A percentile compares a stretch with the other conserved stretches of the same genome.
These are phyloP conservation scores for Heptranchias perlo DNA, from an alignment of 2,113 vertebrate genomes.

Conservation along the genomic window DNA sequence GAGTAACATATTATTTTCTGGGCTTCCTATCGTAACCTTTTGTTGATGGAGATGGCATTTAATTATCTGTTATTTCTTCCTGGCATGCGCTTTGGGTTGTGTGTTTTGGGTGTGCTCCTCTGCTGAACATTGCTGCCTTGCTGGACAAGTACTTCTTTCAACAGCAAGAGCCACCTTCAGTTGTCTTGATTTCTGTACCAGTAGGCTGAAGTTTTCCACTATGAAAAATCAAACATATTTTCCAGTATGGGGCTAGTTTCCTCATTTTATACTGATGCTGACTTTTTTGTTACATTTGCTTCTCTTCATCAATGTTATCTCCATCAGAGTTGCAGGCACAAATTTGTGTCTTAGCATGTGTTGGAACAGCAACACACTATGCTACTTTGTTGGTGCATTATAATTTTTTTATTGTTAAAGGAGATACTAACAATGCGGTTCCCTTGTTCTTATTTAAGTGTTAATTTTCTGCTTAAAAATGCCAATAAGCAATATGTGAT, in stretches of 20 bases:
- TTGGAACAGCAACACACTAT: not conserved
- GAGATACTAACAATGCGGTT: not conserved
- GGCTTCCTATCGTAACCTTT: not conserved
- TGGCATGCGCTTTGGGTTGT: not conserved
- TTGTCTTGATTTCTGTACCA: not conserved
- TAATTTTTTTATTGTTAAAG: not conserved
- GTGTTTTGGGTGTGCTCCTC: not conserved
- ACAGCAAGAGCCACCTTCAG: not conserved
- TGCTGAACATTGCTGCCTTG: not conserved
- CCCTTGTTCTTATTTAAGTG: not conserved
- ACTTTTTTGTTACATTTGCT: not conserved
- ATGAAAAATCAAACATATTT: not conserved
- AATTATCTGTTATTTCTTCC: not conserved
- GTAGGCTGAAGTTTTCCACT: not conserved
- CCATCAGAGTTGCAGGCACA: not conserved
- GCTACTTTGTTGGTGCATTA: not conserved
- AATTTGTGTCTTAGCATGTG: not conserved
- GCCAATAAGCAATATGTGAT: not conserved
- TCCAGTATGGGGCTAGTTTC: not conserved
- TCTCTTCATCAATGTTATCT: not conserved
- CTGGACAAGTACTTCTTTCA: not conserved
- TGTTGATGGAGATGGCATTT: not conserved
- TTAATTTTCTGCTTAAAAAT: not conserved
- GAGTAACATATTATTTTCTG: too few relatives aligned
- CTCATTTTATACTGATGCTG: not conserved